Evolutionary conservation across 2,888 invertebrate genomes (phyloP), one percentile per base, ranked within the genome.

Genomic region (Drosophila paucipuncta): DNA sequence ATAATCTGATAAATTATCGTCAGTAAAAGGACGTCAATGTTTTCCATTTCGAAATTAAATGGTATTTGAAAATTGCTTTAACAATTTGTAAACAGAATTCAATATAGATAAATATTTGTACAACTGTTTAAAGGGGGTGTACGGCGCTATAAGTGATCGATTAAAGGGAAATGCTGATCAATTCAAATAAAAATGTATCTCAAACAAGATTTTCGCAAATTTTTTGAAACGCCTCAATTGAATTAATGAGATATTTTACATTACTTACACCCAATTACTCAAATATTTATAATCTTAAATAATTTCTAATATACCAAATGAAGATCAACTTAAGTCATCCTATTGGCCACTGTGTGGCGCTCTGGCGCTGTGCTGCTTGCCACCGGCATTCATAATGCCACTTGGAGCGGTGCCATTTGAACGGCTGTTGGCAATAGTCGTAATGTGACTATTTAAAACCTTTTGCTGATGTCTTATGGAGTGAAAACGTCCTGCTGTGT

Each of bases 401-500:
- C 61, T 60, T 78, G 47, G 16, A 47, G 47, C 76, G 81, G 77
- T 89, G 85, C 83, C 85, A 89, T 90, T 88, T 90, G 84, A 91
- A 87, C 90, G 31, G 85, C 91, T 85, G 91, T 82, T 91, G 91
- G 91, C 90, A 88, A 86, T 75, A 68, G 61, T 68, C 64, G 74
- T 75, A 68, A 73, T 73, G 73, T 75, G 74, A 74, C 73, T 68
- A 73, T 74, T 74, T 75, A 73, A 73, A 62, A 91, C 91, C 91
- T 89, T 89, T 87, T 91, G 91, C 91, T 91, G 91, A 91, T 91
- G 90, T 91, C 91, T 91, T 91, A 91, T 91, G 79, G 91, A 91
- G 91, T 91, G 91, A 91, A 91, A 91, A 91, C 91, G 90, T 91
- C 91, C 91, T 91, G 91, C 91, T 91, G 91, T 91, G 91, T 91